Evolutionary conservation across 1,140 invertebrate species (phyloP).

Genomic region (Akabosia matsudoensis): DNA sequence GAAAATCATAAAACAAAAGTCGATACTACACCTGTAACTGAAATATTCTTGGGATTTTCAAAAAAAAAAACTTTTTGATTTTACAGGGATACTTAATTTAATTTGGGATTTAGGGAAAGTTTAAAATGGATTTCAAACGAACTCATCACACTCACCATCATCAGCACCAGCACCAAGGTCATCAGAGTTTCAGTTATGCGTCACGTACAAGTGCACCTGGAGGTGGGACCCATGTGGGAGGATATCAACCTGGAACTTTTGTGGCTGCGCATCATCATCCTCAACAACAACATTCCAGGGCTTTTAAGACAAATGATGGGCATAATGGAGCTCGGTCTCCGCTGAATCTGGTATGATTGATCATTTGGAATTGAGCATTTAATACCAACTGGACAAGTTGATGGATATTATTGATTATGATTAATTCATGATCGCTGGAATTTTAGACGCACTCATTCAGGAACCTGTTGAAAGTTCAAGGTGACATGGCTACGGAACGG

Average conservation of each 20-base stretch:
- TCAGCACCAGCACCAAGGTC: neutral
- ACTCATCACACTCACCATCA: too few species aligned
- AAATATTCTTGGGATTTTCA: too few species aligned
- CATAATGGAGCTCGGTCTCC: neutral
- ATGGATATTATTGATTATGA: neutral
- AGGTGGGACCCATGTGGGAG: neutral
- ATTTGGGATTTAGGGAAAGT: too few species aligned
- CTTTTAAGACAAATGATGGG: neutral
- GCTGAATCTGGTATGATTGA: neutral
- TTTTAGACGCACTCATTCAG: neutral
- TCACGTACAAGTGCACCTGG: neutral
- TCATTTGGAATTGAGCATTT: neutral
- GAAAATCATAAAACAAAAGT: too few species aligned
- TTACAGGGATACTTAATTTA: too few species aligned
- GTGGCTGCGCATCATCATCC: neutral
- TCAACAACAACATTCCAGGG: neutral
- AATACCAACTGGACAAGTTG: neutral
- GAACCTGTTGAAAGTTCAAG: neutral
- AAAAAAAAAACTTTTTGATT: too few species aligned
- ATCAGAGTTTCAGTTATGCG: neutral
- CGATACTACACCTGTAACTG: too few species aligned
- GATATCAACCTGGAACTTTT: neutral
- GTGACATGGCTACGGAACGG: neutral
- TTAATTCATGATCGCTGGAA: neutral
- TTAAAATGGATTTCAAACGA: constrained; percentile 12